Evolutionary conservation across 2,888 invertebrate species (phyloP).

Genomic region (Protophormia terraenovae): DNA sequence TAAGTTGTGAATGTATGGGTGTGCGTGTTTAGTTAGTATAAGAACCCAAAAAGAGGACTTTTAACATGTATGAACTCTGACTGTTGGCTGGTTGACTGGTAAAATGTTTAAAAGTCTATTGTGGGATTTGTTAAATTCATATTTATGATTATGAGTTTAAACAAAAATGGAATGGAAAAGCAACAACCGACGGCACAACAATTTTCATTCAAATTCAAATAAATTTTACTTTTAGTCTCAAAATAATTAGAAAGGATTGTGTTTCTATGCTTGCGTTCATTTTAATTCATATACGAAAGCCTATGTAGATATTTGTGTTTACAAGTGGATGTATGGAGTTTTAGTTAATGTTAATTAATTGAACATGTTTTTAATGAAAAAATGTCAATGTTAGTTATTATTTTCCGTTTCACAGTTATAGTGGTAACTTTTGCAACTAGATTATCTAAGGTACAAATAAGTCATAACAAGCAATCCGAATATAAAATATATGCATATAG

Average conservation of each 20-base stretch:
- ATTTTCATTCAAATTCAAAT: constrained; percentile 49
- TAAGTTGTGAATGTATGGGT: background rate
- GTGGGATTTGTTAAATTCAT: constrained; percentile 60
- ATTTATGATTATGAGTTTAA: constrained; percentile 57
- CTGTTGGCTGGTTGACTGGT: constrained; percentile 33
- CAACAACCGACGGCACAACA: constrained; percentile 37
- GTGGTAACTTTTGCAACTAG: background rate
- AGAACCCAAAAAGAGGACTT: constrained; percentile 16
- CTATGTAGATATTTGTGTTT: background rate
- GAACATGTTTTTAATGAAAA: background rate
- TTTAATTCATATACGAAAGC: background rate
- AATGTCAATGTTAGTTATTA: background rate
- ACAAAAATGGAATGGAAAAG: constrained; percentile 3
- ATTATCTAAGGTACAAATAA: no score
- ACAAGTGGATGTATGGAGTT: background rate
- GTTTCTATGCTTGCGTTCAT: background rate
- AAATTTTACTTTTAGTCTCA: constrained; percentile 40
- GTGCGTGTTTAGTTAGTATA: constrained; percentile 33
- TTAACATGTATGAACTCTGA: constrained; percentile 59
- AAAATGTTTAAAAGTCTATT: constrained; percentile 58
- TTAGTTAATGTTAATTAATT: background rate
- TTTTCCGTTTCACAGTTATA: background rate
- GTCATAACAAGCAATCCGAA: no score
- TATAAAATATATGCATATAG: no score
- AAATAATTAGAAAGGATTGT: constrained; percentile 52